A percentile compares a stretch with the other conserved stretches of the same genome.
Evolutionary conservation across 2,113 vertebrate genomes (phyloP).

Genomic region (Acrocephalus kingi): DNA sequence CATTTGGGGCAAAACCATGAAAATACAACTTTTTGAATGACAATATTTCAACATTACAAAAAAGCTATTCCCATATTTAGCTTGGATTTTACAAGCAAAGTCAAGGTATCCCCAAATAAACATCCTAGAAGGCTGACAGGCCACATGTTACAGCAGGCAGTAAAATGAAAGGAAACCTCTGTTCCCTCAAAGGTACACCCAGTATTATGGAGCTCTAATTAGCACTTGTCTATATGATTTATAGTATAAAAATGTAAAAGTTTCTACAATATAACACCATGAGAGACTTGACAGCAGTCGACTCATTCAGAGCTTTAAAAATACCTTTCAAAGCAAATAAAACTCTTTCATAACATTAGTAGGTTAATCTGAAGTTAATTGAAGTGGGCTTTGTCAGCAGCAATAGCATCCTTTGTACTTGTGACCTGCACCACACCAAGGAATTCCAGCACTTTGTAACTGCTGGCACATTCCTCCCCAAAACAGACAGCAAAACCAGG

Average conservation of each 20-base stretch:
- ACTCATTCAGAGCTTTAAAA: not conserved
- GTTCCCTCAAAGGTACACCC: not conserved
- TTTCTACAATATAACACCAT: not conserved
- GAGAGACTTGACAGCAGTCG: not conserved
- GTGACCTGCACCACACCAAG: not conserved
- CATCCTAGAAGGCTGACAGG: not conserved
- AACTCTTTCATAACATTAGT: not conserved
- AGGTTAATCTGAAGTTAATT: conserved; percentile 52
- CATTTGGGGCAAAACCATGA: not conserved
- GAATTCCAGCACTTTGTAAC: not conserved
- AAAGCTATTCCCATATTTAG: not conserved
- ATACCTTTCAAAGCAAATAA: conserved; percentile 1
- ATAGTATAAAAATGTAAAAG: not conserved
- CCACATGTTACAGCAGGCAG: not conserved
- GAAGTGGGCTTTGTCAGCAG: conserved; percentile 31
- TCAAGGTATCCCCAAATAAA: not conserved
- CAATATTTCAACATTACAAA: not conserved
- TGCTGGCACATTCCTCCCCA: not conserved
- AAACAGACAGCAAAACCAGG: not conserved
- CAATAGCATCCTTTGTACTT: not conserved
- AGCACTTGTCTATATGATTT: not conserved
- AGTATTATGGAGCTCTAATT: not conserved
- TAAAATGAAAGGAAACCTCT: not conserved
- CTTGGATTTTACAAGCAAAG: not conserved
- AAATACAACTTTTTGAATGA: not conserved